Base-by-base conservation (phyloP, 2,888 invertebrate genomes). In the Eucera pruinosa region DNA sequence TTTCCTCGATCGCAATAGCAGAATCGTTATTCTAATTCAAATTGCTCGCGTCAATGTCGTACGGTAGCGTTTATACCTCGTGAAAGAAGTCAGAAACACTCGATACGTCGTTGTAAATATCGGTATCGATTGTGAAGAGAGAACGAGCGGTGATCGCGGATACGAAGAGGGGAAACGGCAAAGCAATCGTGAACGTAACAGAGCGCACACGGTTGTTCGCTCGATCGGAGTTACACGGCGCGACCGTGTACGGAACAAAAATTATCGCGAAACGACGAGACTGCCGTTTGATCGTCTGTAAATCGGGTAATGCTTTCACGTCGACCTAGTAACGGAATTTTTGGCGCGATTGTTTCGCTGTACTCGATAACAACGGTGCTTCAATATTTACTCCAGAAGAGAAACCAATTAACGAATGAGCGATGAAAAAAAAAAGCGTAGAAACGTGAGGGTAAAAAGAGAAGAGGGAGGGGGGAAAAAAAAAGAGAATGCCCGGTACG, bases 351-450 rank as follows among this genome's bases (percentile, higher is more conserved):
- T 60, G 65, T 65, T 50, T 30, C 41, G 18, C 33, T 25, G 41
- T n/a, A 41, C 18, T 65, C 60, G 74, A 61, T 75, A 75, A 75
- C 75, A 75, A 57, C 33, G 60, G 30, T 41, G 23, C 39, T 65
- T 73, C 75, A 25, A 60, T 75, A 60, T 65, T 75, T 73, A 73
- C 74, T 18, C 27, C 48, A 39, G 30, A 62, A 43, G 50, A 50
- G 61, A 74, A 76, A 66, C 36, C 76, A 76, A 67, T 67, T 76
- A 76, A 73, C 73, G 74, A 73, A 62, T 57, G 36, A 71, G 57
- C 57, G 43, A 43, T n/a, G 43, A 27, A 57, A 71, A 50, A 9
- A 9, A 13, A 18, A 15, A 27, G 2, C n/a, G n/a, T n/a, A 18
- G 20, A 7, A 11, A 11, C 18, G 2, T 18, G 7, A 11, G 13